Conservation (phyloP, 2,888 invertebrate species). For the Apantesis nais region DNA sequence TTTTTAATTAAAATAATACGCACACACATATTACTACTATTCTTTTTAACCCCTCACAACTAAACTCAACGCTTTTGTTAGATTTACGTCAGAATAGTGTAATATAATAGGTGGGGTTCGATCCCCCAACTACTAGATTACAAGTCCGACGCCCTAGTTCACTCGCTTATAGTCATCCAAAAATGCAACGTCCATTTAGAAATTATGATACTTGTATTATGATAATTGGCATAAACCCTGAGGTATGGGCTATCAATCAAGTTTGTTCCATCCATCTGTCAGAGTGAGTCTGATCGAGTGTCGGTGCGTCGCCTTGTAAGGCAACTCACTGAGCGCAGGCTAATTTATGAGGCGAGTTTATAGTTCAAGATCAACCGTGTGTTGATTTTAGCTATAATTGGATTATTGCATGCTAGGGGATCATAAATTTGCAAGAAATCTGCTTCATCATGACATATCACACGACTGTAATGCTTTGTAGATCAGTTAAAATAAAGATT, state of each 20-base stretch:
- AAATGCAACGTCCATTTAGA: background rate
- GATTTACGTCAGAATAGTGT: background rate
- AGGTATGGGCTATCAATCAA: constrained; percentile 7
- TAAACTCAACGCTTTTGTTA: background rate
- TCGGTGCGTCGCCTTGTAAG: constrained; percentile 34
- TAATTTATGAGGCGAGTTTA: constrained; percentile 38
- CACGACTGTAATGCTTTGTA: background rate
- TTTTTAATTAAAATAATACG: background rate
- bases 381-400: constrained; percentile 29
- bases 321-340: constrained; percentile 14
- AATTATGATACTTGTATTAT: constrained; percentile 2
- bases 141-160: background rate
- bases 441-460: background rate
- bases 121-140: background rate
- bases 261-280: constrained; percentile 14
- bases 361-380: constrained; percentile 44
- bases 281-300: constrained; percentile 12
- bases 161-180: background rate
- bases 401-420: constrained; percentile 28
- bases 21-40: background rate
- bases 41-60: background rate
- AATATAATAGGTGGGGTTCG: background rate
- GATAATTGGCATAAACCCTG: background rate
- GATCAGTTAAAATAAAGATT: background rate
- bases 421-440: constrained; percentile 6